phyloP scores from a whole-genome alignment of 2,113 vertebrate species.

The Pangasianodon hypophthalmus region DNA sequence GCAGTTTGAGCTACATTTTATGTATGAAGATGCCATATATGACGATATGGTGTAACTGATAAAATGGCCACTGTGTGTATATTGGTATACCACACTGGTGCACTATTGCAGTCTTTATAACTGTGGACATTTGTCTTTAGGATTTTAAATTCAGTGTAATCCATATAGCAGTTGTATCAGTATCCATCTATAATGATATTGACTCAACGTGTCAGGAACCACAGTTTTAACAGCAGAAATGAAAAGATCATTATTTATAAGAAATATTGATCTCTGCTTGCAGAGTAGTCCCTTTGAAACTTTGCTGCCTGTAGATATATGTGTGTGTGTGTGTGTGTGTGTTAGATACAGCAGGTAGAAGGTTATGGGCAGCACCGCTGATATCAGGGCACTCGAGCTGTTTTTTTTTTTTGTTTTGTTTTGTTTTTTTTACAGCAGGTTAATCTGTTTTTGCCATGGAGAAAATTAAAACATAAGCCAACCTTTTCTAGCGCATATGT shows the following conservation, averaged over 20 bases:
- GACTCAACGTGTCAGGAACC: neutral
- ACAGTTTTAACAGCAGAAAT: neutral
- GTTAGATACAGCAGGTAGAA: too few relatives aligned
- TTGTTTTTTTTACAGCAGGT: slow-evolving; percentile 35
- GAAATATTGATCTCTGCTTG: slow-evolving; percentile 1
- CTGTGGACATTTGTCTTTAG: neutral
- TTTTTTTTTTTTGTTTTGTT: neutral
- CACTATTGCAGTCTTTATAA: neutral
- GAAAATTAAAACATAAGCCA: slow-evolving; percentile 60
- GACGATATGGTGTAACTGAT: neutral
- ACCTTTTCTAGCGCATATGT: slow-evolving; percentile 55
- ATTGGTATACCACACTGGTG: neutral
- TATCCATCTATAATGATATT: neutral
- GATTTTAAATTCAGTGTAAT: neutral
- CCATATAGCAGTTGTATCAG: neutral
- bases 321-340: slow-evolving; percentile 2
- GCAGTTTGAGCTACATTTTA: neutral
- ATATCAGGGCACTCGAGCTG: slow-evolving; percentile 16
- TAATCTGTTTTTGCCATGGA: slow-evolving; percentile 61
- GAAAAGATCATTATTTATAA: slow-evolving; percentile 7
- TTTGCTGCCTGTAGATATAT: slow-evolving; percentile 10
- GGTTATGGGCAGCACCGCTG: slow-evolving; percentile 1
- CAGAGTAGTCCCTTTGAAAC: neutral
- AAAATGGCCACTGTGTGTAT: neutral
- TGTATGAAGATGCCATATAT: neutral